Base-by-base conservation (phyloP, 1,140 invertebrate genomes). In the Sminthurides bifidus region DNA sequence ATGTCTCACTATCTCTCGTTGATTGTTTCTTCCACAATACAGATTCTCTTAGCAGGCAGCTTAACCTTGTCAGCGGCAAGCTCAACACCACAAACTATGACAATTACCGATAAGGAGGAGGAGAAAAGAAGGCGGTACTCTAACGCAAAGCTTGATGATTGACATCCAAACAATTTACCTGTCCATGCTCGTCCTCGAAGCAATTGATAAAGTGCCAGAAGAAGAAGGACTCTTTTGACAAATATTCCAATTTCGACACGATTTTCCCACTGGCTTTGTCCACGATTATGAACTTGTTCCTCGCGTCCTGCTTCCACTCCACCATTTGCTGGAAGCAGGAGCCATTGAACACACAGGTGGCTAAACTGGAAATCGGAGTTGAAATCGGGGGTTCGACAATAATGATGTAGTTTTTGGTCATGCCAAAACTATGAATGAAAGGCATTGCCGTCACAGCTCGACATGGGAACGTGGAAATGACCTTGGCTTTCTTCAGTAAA, bases 371-470 rank as follows among this genome's bases (percentile, higher is more conserved):
- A 2, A 60, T 41, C 2, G 54, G 51, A 4, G 56, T 43, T 0
- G 58, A 52, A 12, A 53, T 53, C 2, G 76, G 73, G 54, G 72
- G 72, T 60, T 79, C 77, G 41, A 75, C 56, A 38, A 76, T 69
- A 24, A 79, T 65, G 19, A 77, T 66, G 61, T 74, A 77, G 59
- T 77, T 75, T 54, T 75, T 70, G 0, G 74, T 72, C 56, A 79
- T 68, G 10, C 71, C 75, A 65, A 79, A 80, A 53, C 74, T 76
- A 65, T 79, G 78, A 56, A 57, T 52, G 33, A 45, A 60, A 4
- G 50, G 31, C 50, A 58, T 58, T 5, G 35, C 40, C 3, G 27
- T 30, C 12, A 17, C 29, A 30, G 30, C 52, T 6, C 56, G 52
- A n/a, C 37, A 53, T 12, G 19, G 40, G n/a, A 58, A 45, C 0